phyloP scores from a whole-genome alignment of 2,888 invertebrate species.

The Lacanobia wlatinum region DNA sequence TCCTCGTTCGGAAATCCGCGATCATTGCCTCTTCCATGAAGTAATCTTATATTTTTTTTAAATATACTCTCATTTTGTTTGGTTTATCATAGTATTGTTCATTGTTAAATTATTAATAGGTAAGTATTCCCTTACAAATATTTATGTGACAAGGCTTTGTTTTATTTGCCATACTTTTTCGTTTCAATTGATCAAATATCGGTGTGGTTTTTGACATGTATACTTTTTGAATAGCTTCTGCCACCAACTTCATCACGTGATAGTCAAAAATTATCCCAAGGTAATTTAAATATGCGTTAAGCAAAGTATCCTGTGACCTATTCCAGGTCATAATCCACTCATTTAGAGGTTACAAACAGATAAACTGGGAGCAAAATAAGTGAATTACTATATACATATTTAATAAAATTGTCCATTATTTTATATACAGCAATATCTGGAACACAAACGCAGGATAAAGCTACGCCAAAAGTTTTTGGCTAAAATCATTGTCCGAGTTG shows the following conservation, averaged over 20 bases:
- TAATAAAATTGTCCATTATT: slow-evolving; percentile 6
- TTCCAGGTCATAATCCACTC: too few species aligned
- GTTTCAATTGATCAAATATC: not conserved
- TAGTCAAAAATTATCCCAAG: too few species aligned
- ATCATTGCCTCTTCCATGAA: too few species aligned
- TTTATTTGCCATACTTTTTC: not conserved
- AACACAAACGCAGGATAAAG: slow-evolving; percentile 47
- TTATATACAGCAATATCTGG: slow-evolving; percentile 25
- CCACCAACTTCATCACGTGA: too few species aligned
- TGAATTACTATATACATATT: not conserved
- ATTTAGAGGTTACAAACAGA: too few species aligned
- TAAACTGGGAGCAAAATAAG: too few species aligned
- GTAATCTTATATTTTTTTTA: not conserved
- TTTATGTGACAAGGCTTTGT: not conserved
- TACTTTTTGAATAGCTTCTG: not conserved
- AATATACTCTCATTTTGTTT: not conserved
- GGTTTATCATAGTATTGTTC: not conserved
- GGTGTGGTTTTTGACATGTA: not conserved
- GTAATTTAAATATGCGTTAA: too few species aligned
- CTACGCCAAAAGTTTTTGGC: slow-evolving; percentile 65
- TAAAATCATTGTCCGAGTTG: slow-evolving; percentile 59
- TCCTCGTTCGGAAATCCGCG: too few species aligned
- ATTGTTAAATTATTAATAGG: not conserved
- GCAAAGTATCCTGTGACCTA: too few species aligned
- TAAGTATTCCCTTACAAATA: not conserved